These are phyloP conservation scores for Forficula auricularia DNA, from an alignment of 1,140 invertebrate species.

Conservation along the genomic window DNA sequence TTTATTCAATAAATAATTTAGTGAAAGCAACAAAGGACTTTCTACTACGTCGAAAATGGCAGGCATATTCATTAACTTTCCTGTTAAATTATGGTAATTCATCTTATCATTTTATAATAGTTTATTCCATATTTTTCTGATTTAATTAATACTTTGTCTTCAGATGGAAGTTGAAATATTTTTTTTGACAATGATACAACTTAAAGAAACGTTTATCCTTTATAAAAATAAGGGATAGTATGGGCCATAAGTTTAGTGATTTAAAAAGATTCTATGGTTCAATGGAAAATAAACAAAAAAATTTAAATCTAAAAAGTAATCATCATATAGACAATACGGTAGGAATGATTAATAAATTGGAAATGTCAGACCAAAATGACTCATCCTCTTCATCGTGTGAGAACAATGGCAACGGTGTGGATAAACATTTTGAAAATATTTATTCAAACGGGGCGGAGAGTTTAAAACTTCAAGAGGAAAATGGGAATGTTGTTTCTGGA, in stretches of 20 bases:
- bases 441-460: constrained; percentile 14
- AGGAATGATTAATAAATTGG: constrained; percentile 3
- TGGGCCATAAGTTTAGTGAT: constrained; percentile 19
- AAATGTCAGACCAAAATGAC: background rate
- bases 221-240: constrained; percentile 4
- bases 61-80: too few species aligned
- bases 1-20: too few species aligned
- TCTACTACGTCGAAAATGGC: too few species aligned
- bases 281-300: constrained; percentile 16
- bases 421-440: constrained; percentile 17
- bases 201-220: too few species aligned
- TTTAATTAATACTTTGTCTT: too few species aligned
- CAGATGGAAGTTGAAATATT: too few species aligned
- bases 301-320: constrained; percentile 1
- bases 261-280: constrained; percentile 15
- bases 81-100: too few species aligned
- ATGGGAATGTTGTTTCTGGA: constrained; percentile 9
- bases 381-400: background rate
- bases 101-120: too few species aligned
- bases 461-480: constrained; percentile 8
- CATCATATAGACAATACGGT: constrained; percentile 9
- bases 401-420: constrained; percentile 11
- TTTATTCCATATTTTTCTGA: too few species aligned
- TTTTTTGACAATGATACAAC: too few species aligned
- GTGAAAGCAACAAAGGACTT: too few species aligned